Conservation (phyloP, 2,888 invertebrate species). For the Orchesellides sinensis region DNA sequence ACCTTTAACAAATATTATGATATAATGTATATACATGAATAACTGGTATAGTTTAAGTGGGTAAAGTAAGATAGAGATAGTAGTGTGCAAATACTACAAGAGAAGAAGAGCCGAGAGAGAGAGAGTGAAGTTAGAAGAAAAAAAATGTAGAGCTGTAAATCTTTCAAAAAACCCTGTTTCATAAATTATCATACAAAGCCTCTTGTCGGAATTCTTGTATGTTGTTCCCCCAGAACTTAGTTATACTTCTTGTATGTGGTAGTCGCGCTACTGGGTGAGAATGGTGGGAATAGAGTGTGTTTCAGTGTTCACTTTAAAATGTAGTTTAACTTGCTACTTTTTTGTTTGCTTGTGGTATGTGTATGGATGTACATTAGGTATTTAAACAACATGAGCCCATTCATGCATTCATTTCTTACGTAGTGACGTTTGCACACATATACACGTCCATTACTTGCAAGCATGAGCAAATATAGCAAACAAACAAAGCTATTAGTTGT, state of each 20-base stretch:
- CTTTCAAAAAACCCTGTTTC: conserved; percentile 73
- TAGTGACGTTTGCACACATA: too few species aligned
- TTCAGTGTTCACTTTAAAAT: conserved; percentile 34
- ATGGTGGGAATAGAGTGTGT: conserved; percentile 42
- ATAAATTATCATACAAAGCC: conserved; percentile 74
- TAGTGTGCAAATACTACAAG: neutral
- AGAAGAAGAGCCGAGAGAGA: conserved; percentile 11
- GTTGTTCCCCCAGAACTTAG: conserved; percentile 50
- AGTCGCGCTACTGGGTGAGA: too few species aligned
- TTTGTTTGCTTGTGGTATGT: conserved; percentile 1
- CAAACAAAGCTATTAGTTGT: too few species aligned
- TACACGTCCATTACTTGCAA: neutral
- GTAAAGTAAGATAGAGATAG: conserved; percentile 11
- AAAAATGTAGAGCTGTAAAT: conserved; percentile 72
- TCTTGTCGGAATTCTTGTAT: conserved; percentile 67
- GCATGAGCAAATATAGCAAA: neutral
- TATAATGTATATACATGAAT: neutral
- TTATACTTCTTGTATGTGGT: conserved; percentile 43
- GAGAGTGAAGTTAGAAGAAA: conserved; percentile 33
- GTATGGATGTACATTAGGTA: too few species aligned
- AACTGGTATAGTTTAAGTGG: neutral
- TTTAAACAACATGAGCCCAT: conserved; percentile 34
- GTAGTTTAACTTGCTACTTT: neutral
- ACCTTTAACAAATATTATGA: too few species aligned
- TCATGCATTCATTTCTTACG: conserved; percentile 40